Percentiles rank a stretch among this genome's conserved stretches.
phyloP scores from a whole-genome alignment of 2,797 vertebrate species.

The Lateolabrax maculatus region DNA sequence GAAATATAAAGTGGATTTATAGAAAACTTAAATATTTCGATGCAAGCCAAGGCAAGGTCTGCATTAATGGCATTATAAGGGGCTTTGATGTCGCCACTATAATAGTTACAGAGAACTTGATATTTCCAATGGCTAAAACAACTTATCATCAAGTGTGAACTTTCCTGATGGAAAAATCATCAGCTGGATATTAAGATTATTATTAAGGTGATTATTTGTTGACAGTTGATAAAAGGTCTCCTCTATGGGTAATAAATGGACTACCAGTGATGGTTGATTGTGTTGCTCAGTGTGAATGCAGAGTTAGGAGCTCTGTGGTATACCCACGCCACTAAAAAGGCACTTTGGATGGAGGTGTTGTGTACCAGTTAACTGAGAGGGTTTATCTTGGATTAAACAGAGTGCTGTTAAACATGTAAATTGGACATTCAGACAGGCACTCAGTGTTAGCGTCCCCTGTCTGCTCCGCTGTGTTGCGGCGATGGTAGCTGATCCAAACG shows the following conservation, averaged over 20 bases:
- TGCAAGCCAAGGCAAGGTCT: neutral
- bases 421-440: neutral
- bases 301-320: neutral
- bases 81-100: neutral
- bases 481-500: constrained; percentile 20
- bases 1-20: neutral
- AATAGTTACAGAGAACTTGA: neutral
- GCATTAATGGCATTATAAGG: neutral
- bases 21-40: neutral
- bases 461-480: neutral
- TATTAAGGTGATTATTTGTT: neutral
- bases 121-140: neutral
- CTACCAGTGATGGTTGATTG: neutral
- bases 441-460: neutral
- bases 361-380: neutral
- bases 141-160: neutral
- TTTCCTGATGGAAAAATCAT: neutral
- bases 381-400: constrained; percentile 15
- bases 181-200: neutral
- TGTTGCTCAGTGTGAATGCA: neutral
- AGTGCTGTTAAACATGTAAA: constrained; percentile 36
- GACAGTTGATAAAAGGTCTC: neutral
- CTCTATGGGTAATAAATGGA: neutral
- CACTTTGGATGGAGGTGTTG: constrained; percentile 10
- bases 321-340: neutral